Conservation (phyloP, 2,113 vertebrate species). For the Spilogale gracilis region DNA sequence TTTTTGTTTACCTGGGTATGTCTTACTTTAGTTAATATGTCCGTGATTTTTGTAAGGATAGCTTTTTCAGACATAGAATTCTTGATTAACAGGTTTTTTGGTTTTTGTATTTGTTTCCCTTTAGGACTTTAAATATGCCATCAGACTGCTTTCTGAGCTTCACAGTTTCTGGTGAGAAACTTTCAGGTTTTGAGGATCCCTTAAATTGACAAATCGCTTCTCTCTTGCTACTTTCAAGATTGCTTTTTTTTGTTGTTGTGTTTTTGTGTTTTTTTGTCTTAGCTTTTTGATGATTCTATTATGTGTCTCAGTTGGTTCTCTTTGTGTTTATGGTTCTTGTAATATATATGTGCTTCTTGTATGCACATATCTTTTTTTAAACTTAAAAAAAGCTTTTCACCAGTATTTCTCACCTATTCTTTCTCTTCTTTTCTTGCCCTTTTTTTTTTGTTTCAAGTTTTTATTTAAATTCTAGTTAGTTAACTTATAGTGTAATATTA, state of each 20-base stretch:
- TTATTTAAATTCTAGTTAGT: neutral
- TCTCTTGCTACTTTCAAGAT: neutral
- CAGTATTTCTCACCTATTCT: neutral
- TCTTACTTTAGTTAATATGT: neutral
- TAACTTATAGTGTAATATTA: neutral
- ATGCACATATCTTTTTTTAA: neutral
- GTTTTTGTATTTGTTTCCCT: neutral
- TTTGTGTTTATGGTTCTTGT: neutral
- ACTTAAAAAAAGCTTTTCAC: neutral
- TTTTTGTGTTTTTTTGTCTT: neutral
- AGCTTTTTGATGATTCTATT: neutral
- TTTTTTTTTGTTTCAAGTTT: neutral
- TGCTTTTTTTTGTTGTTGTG: no score
- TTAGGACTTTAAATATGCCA: neutral
- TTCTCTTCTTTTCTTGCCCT: neutral
- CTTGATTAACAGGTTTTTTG: neutral
- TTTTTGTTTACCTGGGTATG: neutral
- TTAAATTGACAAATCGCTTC: neutral
- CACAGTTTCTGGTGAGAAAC: neutral
- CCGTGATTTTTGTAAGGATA: neutral
- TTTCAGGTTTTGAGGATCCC: neutral
- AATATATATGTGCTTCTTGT: neutral
- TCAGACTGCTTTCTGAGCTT: neutral
- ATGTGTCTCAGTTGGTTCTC: neutral
- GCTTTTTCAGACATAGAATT: neutral